Evolutionary conservation across 2,888 invertebrate species (phyloP).

Genomic region (Esperia sulphurella): DNA sequence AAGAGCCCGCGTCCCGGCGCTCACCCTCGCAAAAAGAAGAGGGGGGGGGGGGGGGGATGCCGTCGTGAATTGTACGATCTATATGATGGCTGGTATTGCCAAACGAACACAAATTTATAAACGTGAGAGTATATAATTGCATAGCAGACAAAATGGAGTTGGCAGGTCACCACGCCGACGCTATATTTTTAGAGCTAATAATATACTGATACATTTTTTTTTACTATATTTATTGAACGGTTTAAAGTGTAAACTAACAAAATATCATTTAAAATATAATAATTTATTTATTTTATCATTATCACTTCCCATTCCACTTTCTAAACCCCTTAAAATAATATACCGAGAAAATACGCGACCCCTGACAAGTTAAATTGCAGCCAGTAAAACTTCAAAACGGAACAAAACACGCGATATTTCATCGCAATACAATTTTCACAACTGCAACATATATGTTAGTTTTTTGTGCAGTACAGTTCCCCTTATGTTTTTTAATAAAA

Average conservation of each 20-base stretch:
- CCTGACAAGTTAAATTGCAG: constrained; percentile 6
- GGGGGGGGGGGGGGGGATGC: too few species aligned
- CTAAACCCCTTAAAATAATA: constrained; percentile 46
- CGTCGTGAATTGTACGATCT: too few species aligned
- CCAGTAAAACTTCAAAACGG: neutral
- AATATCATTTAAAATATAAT: neutral
- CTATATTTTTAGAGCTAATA: too few species aligned
- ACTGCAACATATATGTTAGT: neutral
- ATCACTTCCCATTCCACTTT: constrained; percentile 23
- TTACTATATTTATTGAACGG: too few species aligned
- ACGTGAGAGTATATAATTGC: too few species aligned
- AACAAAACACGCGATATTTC: neutral
- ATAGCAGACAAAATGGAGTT: too few species aligned
- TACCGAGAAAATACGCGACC: neutral
- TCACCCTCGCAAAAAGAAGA: too few species aligned
- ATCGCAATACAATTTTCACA: neutral
- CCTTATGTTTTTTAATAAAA: constrained; percentile 69
- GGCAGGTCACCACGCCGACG: too few species aligned
- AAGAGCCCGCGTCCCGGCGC: too few species aligned
- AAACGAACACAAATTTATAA: too few species aligned
- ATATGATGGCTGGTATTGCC: too few species aligned
- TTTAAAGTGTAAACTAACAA: neutral
- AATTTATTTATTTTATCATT: constrained; percentile 19
- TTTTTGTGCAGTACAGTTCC: constrained; percentile 26
- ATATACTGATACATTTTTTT: too few species aligned